A percentile compares a stretch with the other conserved stretches of the same genome.
Conservation (phyloP, 2,113 vertebrate species). For the Potamarius usumacintae region DNA sequence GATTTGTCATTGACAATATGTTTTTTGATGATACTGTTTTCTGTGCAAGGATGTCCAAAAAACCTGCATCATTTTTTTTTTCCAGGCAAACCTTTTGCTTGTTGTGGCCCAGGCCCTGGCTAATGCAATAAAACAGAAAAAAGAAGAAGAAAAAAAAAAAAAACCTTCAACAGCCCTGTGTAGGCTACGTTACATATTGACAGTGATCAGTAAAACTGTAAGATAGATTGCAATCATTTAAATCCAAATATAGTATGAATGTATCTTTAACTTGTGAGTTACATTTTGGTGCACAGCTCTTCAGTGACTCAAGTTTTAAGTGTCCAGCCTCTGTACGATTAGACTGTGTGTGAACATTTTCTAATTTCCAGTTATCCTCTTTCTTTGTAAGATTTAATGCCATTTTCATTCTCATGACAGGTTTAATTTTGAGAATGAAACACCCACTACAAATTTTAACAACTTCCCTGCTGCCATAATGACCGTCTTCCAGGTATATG, state of each 20-base stretch:
- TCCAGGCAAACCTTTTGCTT: neutral
- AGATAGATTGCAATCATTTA: neutral
- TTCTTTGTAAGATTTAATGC: neutral
- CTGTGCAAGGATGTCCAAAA: neutral
- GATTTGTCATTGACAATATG: neutral
- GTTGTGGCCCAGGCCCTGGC: neutral
- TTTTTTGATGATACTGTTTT: neutral
- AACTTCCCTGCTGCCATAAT: constrained; percentile 96
- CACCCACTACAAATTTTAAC: constrained; percentile 93
- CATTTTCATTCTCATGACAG: constrained; percentile 64
- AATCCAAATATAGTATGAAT: neutral
- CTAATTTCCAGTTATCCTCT: neutral
- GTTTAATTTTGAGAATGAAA: constrained; percentile 93
- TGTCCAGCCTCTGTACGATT: neutral
- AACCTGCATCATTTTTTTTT: neutral
- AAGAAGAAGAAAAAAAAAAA: no score
- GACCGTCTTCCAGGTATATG: constrained; percentile 93
- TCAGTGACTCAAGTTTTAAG: neutral
- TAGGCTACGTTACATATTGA: neutral
- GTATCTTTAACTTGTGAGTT: neutral
- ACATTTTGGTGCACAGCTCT: neutral
- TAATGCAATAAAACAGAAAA: neutral
- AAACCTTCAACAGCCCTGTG: neutral
- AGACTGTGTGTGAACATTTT: neutral
- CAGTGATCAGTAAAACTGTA: neutral